Percentiles rank a stretch among this genome's conserved stretches.
Conservation (phyloP, 2,888 invertebrate genomes). For the Agriopis marginaria region DNA sequence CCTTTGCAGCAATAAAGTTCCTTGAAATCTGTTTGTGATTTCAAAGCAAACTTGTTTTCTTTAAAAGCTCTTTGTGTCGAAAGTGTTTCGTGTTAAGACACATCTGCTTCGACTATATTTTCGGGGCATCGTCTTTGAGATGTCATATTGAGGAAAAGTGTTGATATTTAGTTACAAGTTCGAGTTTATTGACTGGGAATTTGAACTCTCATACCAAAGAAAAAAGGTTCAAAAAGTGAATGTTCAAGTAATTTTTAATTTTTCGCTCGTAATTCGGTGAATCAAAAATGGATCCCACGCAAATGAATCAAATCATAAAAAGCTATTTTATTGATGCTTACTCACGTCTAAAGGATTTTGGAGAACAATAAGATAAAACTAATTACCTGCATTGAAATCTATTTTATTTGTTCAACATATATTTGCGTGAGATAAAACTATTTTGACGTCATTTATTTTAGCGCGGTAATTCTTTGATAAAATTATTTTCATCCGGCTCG, state of each 20-base stretch:
- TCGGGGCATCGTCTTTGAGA: constrained; percentile 59
- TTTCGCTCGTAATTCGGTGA: constrained; percentile 27
- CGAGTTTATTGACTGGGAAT: constrained; percentile 42
- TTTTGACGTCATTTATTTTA: constrained; percentile 40
- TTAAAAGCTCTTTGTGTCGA: constrained; percentile 56
- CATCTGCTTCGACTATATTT: constrained; percentile 73
- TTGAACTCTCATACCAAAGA: constrained; percentile 39
- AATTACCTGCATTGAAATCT: constrained; percentile 45
- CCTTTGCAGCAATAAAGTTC: constrained; percentile 39
- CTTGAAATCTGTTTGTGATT: constrained; percentile 52
- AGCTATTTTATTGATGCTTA: constrained; percentile 47
- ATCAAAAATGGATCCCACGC: constrained; percentile 26
- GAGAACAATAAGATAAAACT: constrained; percentile 38
- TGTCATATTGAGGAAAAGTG: constrained; percentile 61
- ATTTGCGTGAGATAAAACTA: constrained; percentile 38
- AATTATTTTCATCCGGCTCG: constrained; percentile 36
- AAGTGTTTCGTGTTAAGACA: constrained; percentile 59
- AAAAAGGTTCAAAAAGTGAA: constrained; percentile 23
- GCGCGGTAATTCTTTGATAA: constrained; percentile 37
- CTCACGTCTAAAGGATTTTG: constrained; percentile 11
- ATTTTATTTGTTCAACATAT: constrained; percentile 37
- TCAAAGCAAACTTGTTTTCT: constrained; percentile 54
- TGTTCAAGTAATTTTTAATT: constrained; percentile 14
- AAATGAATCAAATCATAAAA: constrained; percentile 35
- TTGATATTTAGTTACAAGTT: constrained; percentile 57